Conservation (phyloP, 2,113 vertebrate genomes). For the Tupaia tana region DNA sequence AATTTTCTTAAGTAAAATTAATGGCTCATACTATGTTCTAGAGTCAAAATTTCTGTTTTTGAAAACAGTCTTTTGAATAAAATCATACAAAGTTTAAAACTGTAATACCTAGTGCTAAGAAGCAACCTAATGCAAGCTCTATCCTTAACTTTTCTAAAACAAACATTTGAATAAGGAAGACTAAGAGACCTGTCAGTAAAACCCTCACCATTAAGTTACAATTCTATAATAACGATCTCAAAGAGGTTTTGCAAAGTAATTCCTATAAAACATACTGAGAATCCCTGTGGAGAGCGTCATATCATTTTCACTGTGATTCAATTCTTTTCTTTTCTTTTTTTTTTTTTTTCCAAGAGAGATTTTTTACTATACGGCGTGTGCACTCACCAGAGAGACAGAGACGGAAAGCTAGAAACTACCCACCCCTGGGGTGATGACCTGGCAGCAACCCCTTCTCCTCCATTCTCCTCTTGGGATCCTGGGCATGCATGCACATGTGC, state of each 20-base stretch:
- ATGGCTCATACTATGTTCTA: neutral
- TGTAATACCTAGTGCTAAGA: neutral
- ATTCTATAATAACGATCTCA: neutral
- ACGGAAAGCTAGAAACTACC: too few species aligned
- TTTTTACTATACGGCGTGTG: too few species aligned
- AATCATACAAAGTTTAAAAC: neutral
- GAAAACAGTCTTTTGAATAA: conserved; percentile 30
- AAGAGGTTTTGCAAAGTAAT: neutral
- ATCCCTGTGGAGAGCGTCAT: neutral
- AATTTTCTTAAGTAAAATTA: conserved; percentile 43
- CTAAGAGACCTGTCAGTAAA: neutral
- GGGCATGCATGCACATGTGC: too few species aligned
- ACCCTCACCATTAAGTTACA: neutral
- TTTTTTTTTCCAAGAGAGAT: too few species aligned
- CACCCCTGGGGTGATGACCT: too few species aligned
- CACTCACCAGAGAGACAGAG: too few species aligned
- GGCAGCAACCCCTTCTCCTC: too few species aligned
- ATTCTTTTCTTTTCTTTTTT: too few species aligned
- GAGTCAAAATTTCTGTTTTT: neutral
- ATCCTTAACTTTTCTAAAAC: conserved; percentile 14
- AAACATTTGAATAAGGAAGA: neutral
- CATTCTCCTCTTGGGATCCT: too few species aligned
- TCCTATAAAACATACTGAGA: neutral
- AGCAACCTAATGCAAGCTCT: neutral
- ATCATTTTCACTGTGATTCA: neutral